phyloP scores from a whole-genome alignment of 2,113 vertebrate species.

The Hylia prasina region DNA sequence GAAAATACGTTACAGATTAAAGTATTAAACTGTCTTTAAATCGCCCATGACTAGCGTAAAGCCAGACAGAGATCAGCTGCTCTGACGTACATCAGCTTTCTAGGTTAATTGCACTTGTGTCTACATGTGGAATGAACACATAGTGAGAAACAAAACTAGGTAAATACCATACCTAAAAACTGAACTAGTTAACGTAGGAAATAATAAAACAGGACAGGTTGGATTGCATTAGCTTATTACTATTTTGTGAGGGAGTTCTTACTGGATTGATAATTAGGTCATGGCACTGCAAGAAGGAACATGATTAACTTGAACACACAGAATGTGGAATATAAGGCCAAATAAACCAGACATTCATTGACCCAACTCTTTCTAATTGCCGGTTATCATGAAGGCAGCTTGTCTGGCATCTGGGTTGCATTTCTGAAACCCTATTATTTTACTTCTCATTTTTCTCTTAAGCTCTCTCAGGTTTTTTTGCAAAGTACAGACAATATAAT shows the following conservation, averaged over 20 bases:
- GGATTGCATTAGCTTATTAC: not conserved
- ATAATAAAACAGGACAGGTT: not conserved
- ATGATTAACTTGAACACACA: not conserved
- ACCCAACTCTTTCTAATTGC: not conserved
- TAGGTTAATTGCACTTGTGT: not conserved
- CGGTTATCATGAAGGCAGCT: not conserved
- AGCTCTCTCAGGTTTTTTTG: not conserved
- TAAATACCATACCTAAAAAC: not conserved
- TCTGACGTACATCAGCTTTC: not conserved
- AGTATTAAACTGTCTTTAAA: conserved; percentile 30
- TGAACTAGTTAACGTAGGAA: not conserved
- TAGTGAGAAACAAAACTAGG: not conserved
- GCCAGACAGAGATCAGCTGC: not conserved
- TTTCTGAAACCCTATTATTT: not conserved
- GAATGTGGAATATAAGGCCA: not conserved
- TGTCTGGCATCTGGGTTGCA: not conserved
- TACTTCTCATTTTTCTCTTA: not conserved
- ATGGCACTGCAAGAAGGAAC: not conserved
- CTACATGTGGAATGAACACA: not conserved
- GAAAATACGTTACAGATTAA: conserved; percentile 1
- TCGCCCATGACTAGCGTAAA: not conserved
- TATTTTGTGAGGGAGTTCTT: not conserved
- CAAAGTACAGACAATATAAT: not conserved
- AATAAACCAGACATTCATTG: not conserved
- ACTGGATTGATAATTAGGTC: not conserved